Base-by-base conservation (phyloP, 2,888 invertebrate genomes). In the Ectropis crepuscularia region DNA sequence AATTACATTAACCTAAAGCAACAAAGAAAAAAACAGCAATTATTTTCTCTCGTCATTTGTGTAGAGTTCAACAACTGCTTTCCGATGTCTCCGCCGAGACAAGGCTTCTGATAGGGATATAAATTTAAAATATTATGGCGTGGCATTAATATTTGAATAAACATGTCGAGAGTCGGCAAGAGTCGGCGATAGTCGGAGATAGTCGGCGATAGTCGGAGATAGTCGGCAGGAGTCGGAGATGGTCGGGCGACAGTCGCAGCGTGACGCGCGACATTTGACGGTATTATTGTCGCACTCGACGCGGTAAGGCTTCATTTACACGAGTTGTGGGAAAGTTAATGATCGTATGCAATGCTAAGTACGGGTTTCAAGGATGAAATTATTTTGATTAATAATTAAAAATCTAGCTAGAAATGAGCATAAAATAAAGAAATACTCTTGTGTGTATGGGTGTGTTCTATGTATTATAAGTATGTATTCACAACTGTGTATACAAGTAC, bases 81-180 rank as follows among this genome's bases (percentile, higher is more conserved):
- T 53, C 47, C 37, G 49, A 10, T 41, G 2, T 8, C 38, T 4
- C 9, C 39, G 11, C 11, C 38, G 16, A 50, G 48, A 43, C 46
- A 66, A 61, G 59, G 59, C 64, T 62, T 51, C 61, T 61, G 59
- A 62, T 62, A 46, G 49, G 79, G 76, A 74, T 75, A 84, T 88
- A 89, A 86, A 86, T 87, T 86, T 85, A 75, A 83, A 85, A 87
- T 87, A 89, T 88, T 86, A 87, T 80, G 86, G 81, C 76, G 74
- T 73, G 75, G 81, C 81, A 86, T 86, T 88, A 84, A 85, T 83
- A 87, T 89, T 86, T 89, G 85, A 89, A 90, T 90, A 90, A 90
- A 89, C 89, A 89, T 86, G 88, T 88, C 85, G 78, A 80, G 80
- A 78, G 41, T 41, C 7, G 41, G 8, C 47, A 38, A 36, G 50